phyloP scores from a whole-genome alignment of 2,113 vertebrate species.

The Nestor notabilis region DNA sequence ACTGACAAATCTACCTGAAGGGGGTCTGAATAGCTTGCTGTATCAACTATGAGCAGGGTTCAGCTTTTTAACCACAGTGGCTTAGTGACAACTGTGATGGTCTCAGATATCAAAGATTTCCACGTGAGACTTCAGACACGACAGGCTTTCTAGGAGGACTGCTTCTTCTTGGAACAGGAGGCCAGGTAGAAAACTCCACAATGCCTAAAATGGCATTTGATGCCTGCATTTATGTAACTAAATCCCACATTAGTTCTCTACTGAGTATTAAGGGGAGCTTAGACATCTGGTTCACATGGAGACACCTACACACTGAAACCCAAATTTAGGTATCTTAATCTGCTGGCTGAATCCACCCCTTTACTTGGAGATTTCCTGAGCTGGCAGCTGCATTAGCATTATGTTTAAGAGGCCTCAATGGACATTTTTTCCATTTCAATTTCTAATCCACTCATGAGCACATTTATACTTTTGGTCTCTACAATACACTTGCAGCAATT shows the following conservation, averaged over 20 bases:
- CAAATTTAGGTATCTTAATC: conserved; percentile 50
- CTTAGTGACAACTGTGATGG: not conserved
- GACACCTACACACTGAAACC: conserved; percentile 38
- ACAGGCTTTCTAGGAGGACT: not conserved
- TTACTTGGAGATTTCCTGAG: conserved; percentile 24
- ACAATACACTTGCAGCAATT: not conserved
- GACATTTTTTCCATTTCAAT: not conserved
- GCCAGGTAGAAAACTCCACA: not conserved
- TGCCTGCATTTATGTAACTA: conserved; percentile 9
- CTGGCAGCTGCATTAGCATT: conserved; percentile 28
- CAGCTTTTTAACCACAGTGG: not conserved
- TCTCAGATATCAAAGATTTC: not conserved
- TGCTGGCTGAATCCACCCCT: not conserved
- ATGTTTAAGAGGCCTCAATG: not conserved
- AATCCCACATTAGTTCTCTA: not conserved
- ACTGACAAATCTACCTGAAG: not conserved
- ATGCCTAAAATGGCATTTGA: not conserved
- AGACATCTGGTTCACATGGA: conserved; percentile 58
- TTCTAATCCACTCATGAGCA: not conserved
- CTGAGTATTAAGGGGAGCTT: not conserved
- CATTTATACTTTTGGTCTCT: not conserved
- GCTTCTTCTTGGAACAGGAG: not conserved
- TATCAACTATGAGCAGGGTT: not conserved
- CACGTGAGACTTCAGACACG: not conserved
- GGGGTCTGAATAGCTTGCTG: not conserved